Conservation (phyloP, 2,797 vertebrate genomes). For the Halcyon smyrnensis region DNA sequence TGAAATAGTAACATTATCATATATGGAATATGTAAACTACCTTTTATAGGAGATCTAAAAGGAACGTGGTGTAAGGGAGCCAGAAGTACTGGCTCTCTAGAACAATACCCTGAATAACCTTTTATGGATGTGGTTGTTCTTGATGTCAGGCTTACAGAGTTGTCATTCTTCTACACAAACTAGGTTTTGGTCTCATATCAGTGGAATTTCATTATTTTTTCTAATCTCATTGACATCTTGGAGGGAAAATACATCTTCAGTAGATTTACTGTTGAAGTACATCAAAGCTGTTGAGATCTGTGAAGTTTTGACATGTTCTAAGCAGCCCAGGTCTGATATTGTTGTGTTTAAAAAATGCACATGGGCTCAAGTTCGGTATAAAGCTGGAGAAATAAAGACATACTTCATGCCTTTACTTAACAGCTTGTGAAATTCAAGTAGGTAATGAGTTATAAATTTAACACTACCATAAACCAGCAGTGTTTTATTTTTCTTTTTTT, state of each 20-base stretch:
- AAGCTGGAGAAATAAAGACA: neutral
- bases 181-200: neutral
- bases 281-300: neutral
- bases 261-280: neutral
- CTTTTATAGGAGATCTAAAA: neutral
- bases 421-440: neutral
- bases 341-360: neutral
- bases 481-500: neutral
- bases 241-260: neutral
- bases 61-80: neutral
- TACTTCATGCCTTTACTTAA: slow-evolving; percentile 10
- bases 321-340: neutral
- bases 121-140: neutral
- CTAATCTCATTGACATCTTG: neutral
- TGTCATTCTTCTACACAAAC: fast-evolving
- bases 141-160: neutral
- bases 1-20: neutral
- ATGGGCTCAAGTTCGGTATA: neutral
- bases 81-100: neutral
- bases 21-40: neutral
- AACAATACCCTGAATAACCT: neutral
- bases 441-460: neutral
- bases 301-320: neutral
- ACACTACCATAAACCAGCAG: neutral
- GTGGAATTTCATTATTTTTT: neutral